A percentile compares a stretch with the other conserved stretches of the same genome.
phyloP scores from a whole-genome alignment of 1,140 invertebrate species.

The Drosophila sulfurigaster region DNA sequence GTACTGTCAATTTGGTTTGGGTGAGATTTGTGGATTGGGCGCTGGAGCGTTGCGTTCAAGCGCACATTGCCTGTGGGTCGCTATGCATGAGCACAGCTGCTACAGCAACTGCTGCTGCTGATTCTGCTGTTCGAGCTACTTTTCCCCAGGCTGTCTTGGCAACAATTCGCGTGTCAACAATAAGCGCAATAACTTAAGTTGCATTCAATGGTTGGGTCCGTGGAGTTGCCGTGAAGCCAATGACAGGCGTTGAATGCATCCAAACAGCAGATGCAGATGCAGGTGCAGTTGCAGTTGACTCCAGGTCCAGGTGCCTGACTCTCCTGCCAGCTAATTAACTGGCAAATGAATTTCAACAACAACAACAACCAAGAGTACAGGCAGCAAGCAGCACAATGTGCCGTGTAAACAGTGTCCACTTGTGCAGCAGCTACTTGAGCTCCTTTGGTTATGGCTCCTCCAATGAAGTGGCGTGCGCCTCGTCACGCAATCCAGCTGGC shows the following conservation, averaged over 20 bases:
- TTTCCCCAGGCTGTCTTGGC: constrained; percentile 42
- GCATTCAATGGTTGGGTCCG: constrained; percentile 59
- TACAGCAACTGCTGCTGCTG: constrained; percentile 36
- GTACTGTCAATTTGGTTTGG: background rate
- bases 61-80: constrained; percentile 64
- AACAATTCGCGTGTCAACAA: constrained; percentile 78
- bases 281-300: constrained; percentile 24
- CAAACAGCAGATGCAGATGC: constrained; percentile 20
- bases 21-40: constrained; percentile 23
- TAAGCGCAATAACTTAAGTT: constrained; percentile 82
- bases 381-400: background rate
- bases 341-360: constrained; percentile 68
- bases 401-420: constrained; percentile 57
- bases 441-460: constrained; percentile 12
- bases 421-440: constrained; percentile 29
- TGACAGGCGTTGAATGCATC: constrained; percentile 14
- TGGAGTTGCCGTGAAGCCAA: constrained; percentile 3
- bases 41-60: constrained; percentile 56
- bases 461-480: constrained; percentile 45
- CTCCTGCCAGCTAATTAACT: constrained; percentile 71
- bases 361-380: constrained; percentile 8
- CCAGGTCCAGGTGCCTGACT: constrained; percentile 39
- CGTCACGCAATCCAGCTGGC: constrained; percentile 14
- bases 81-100: constrained; percentile 71
- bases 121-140: constrained; percentile 27